phyloP scores from a whole-genome alignment of 2,797 vertebrate species.

The Anabas testudineus region DNA sequence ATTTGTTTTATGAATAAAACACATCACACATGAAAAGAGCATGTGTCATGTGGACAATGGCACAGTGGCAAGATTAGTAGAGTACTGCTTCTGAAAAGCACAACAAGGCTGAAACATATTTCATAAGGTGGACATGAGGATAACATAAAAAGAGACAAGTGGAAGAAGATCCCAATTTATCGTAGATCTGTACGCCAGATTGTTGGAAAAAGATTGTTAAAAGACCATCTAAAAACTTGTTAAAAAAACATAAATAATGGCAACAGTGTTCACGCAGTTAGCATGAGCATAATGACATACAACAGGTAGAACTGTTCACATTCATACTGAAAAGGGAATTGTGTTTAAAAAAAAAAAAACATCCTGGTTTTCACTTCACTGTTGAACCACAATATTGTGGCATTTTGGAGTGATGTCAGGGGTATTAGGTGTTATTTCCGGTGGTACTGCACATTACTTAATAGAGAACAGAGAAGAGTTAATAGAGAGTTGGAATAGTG shows the following conservation, averaged over 20 bases:
- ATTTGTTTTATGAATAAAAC: not conserved
- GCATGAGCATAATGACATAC: constrained; percentile 24
- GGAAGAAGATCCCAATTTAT: constrained; percentile 3
- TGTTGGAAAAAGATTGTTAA: not conserved
- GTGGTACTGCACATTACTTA: constrained; percentile 7
- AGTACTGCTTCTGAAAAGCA: not conserved
- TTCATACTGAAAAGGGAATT: constrained; percentile 27
- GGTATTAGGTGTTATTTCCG: not conserved
- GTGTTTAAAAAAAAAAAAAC: constrained; percentile 10
- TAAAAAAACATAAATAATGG: constrained; percentile 2
- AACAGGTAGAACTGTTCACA: constrained; percentile 25
- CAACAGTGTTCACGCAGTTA: constrained; percentile 17
- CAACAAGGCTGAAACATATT: not conserved
- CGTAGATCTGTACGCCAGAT: constrained; percentile 10
- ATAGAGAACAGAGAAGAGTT: constrained; percentile 16
- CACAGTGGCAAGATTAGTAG: not conserved
- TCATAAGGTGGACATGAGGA: constrained; percentile 9
- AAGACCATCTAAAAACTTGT: not conserved
- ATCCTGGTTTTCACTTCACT: not conserved
- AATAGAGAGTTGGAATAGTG: constrained; percentile 27
- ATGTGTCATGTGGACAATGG: not conserved
- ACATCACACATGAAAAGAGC: constrained; percentile 3
- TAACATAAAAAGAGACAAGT: not conserved
- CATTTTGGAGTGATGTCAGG: constrained; percentile 9
- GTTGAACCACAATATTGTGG: constrained; percentile 1